Percentiles rank a stretch among this genome's conserved stretches.
These are phyloP conservation scores for Craniophora ligustri DNA, from an alignment of 2,888 invertebrate genomes.

Conservation along the genomic window DNA sequence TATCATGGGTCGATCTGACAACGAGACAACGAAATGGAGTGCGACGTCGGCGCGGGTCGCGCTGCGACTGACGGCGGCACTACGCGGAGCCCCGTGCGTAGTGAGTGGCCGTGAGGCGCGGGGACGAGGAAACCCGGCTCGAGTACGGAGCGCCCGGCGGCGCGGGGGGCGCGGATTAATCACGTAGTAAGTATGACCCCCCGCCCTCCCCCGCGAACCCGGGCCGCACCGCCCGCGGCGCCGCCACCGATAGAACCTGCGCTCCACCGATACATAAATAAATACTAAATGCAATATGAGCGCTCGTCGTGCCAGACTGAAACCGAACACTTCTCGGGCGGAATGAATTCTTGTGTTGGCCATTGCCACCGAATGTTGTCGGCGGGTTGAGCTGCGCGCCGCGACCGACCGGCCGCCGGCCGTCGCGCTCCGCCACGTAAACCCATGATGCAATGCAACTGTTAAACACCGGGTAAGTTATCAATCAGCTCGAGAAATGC, in stretches of 20 bases:
- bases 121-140: conserved; percentile 88
- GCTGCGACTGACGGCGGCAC: conserved; percentile 85
- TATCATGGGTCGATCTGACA: conserved; percentile 72
- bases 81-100: conserved; percentile 86
- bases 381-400: conserved; percentile 15
- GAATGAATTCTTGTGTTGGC: conserved; percentile 81
- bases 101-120: conserved; percentile 88
- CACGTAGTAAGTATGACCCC: conserved; percentile 88
- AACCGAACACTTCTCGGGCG: conserved; percentile 86
- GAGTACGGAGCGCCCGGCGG: conserved; percentile 83
- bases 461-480: conserved; percentile 66
- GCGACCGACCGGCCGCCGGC: conserved; percentile 29
- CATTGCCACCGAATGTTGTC: conserved; percentile 79
- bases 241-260: conserved; percentile 79
- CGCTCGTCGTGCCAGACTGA: conserved; percentile 85
- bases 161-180: conserved; percentile 80
- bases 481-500: conserved; percentile 65
- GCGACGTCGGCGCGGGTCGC: conserved; percentile 85
- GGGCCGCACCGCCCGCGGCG: conserved; percentile 62
- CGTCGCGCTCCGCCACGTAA: conserved; percentile 57
- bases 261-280: conserved; percentile 85
- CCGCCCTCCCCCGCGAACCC: conserved; percentile 70
- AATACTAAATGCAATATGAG: conserved; percentile 84
- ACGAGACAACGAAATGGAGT: conserved; percentile 60
- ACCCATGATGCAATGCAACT: conserved; percentile 72